Evolutionary conservation across 1,140 invertebrate species (phyloP).

Genomic region (Paraescarpia echinospica): DNA sequence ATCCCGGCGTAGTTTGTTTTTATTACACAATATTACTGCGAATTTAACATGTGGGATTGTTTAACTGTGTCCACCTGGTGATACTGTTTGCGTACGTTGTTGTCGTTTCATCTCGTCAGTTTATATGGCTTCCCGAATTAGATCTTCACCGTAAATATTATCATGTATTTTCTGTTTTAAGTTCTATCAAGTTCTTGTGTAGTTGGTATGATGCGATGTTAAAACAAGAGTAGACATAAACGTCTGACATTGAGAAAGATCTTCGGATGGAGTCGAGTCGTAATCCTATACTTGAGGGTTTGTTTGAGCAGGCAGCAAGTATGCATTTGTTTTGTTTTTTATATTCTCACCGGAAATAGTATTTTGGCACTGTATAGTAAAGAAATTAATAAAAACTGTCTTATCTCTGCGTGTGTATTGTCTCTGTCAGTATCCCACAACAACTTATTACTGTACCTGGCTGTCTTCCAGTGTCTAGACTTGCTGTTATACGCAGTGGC

Average conservation of each 20-base stretch:
- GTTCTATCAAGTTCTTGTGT: not conserved
- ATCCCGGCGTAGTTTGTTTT: not conserved
- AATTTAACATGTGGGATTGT: not conserved
- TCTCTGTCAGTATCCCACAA: not conserved
- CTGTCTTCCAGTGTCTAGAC: too few species aligned
- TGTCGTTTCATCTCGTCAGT: not conserved
- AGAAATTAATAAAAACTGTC: not conserved
- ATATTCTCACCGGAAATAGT: not conserved
- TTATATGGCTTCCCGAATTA: not conserved
- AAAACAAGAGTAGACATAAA: not conserved
- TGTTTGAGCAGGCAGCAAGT: not conserved
- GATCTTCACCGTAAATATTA: not conserved
- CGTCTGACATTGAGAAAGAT: not conserved
- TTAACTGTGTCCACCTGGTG: not conserved
- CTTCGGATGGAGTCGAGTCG: not conserved
- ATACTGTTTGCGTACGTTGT: not conserved
- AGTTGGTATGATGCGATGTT: not conserved
- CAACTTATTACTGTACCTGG: not conserved
- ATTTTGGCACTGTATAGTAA: conserved; percentile 6
- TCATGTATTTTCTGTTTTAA: not conserved
- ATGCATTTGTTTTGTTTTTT: not conserved
- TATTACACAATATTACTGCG: not conserved
- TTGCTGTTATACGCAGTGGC: too few species aligned
- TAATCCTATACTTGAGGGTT: not conserved
- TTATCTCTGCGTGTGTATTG: not conserved